Evolutionary conservation across 53 echinoderm and acorn worm species (phyloP), one percentile per base, ranked within the genome.

Genomic region (Echinometra lucunter): DNA sequence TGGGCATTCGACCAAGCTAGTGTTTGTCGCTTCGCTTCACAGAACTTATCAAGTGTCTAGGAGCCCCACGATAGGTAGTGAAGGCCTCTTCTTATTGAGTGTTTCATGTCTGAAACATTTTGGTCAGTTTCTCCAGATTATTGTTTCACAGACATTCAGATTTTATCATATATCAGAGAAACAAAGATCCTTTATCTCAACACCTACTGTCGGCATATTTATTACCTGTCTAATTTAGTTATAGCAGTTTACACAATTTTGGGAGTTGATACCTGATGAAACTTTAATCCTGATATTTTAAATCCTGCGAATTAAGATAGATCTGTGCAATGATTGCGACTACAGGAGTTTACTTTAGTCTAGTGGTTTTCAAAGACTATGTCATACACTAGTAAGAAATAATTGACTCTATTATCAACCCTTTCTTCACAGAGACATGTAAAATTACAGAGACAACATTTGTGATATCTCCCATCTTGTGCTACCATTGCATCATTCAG

Each of bases 1-100:
- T 49, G 30, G 85, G 85, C 85, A 85, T 85, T 13, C 49, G 23
- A 85, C 85, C 85, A 53, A 85, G 49, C 85, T 49, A n/a, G 47
- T 45, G 47, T 47, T 85, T 45, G 49, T 47, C 53, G 28, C 49
- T 49, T 47, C 16, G n/a, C 85, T 49, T 49, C 85, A 85, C 85
- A 47, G 49, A 49, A 47, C 49, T 28, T 49, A 49, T 47, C 28
- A 49, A 11, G 12, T 85, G 85, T 49, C 85, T 85, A 49, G 81
- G 37, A 15, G 37, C 74, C 81, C 38, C 19, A 44, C 42, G 81
- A 81, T 81, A 25, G 45, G 44, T 2, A 81, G 81, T 42, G 42
- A 28, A 30, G 85, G 45, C 45, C 85, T 16, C 45, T 85, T n/a
- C n/a, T 12, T 78, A 78, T 85, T 49, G 45, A 85, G 47, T 85